A percentile compares a stretch with the other conserved stretches of the same genome.
These are phyloP conservation scores for Psettodes erumei DNA, from an alignment of 2,113 vertebrate species.

Conservation along the genomic window DNA sequence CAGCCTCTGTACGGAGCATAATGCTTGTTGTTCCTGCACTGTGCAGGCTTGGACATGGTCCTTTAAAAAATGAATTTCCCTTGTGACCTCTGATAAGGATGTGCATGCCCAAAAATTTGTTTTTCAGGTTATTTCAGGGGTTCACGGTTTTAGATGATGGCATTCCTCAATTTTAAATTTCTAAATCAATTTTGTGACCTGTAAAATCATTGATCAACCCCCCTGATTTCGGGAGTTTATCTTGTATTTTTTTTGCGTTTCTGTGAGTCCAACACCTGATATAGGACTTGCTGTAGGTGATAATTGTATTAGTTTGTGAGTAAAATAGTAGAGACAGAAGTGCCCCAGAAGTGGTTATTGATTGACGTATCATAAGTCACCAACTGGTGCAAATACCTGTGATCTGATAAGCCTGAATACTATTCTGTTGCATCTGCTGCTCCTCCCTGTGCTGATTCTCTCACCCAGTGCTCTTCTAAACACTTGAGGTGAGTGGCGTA, in stretches of 20 bases:
- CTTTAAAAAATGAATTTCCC: slow-evolving; percentile 6
- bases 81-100: background rate
- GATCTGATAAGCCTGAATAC: slow-evolving; percentile 20
- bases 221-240: slow-evolving; percentile 4
- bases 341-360: slow-evolving; percentile 47
- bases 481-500: slow-evolving; percentile 47
- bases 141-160: slow-evolving; percentile 23
- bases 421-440: slow-evolving; percentile 26
- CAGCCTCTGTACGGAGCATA: background rate
- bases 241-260: slow-evolving; percentile 4
- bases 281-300: slow-evolving; percentile 39
- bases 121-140: slow-evolving; percentile 22
- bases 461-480: slow-evolving; percentile 28
- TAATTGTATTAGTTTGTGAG: slow-evolving; percentile 35
- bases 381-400: slow-evolving; percentile 49
- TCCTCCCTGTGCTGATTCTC: slow-evolving; percentile 41
- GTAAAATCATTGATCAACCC: slow-evolving; percentile 4
- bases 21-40: background rate
- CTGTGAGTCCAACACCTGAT: slow-evolving; percentile 43
- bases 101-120: slow-evolving; percentile 6
- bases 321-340: slow-evolving; percentile 27
- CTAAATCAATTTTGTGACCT: slow-evolving; percentile 14
- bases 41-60: slow-evolving; percentile 1
- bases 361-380: slow-evolving; percentile 54
- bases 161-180: slow-evolving; percentile 18